phyloP scores from a whole-genome alignment of 92 coral and sea anemone genomes.

The Desmophyllum pertusum region DNA sequence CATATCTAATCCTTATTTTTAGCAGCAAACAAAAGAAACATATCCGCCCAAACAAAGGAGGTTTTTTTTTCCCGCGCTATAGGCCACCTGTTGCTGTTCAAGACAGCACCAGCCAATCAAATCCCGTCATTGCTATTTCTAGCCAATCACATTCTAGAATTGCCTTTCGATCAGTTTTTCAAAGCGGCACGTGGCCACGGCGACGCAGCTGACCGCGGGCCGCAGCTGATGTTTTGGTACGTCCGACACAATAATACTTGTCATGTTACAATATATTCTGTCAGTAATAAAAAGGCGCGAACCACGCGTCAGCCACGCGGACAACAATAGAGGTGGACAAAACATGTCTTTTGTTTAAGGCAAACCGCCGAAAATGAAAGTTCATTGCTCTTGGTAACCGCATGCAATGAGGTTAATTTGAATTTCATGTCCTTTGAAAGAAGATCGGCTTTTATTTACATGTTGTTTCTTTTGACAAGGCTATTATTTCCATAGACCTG shows the following conservation, averaged over 20 bases:
- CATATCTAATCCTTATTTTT: conserved; percentile 15
- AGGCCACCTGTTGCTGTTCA: conserved; percentile 26
- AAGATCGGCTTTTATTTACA: conserved; percentile 29
- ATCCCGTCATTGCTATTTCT: not conserved
- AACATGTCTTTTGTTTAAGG: conserved; percentile 17
- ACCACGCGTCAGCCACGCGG: conserved; percentile 32
- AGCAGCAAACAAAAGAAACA: not conserved
- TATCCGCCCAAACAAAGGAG: conserved; percentile 8
- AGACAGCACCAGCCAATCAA: conserved; percentile 5
- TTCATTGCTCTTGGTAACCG: conserved; percentile 17
- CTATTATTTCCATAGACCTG: conserved; percentile 16
- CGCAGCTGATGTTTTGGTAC: conserved; percentile 4
- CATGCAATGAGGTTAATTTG: conserved; percentile 24
- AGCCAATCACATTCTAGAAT: conserved; percentile 1
- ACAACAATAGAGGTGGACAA: conserved; percentile 7
- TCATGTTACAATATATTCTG: conserved; percentile 16
- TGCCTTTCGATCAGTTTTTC: not conserved
- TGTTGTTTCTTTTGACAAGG: not conserved
- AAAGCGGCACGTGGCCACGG: not conserved
- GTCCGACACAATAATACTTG: conserved; percentile 7
- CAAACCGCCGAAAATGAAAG: conserved; percentile 22
- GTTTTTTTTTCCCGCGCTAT: conserved; percentile 1
- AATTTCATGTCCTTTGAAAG: conserved; percentile 42
- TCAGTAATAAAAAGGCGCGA: conserved; percentile 1
- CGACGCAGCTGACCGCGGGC: conserved; percentile 2